Conservation (phyloP, 2,888 invertebrate genomes). For the Noctua janthina region DNA sequence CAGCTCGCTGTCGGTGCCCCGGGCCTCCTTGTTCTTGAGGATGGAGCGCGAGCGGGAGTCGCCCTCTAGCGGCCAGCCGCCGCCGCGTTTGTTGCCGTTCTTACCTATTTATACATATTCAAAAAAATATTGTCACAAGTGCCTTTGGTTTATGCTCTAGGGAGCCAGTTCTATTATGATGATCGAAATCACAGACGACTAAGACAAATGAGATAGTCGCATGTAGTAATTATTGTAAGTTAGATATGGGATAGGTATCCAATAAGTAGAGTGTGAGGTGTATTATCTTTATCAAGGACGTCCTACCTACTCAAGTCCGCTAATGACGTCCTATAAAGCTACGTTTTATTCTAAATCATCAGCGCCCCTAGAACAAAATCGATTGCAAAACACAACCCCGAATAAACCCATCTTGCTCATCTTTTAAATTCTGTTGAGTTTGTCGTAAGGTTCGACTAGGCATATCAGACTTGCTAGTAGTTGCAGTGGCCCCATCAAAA, state of each 20-base stretch:
- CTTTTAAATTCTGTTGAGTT: background rate
- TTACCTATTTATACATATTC: slow-evolving; percentile 79
- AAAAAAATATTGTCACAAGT: background rate
- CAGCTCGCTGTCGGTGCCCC: slow-evolving; percentile 89
- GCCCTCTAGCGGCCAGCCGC: slow-evolving; percentile 85
- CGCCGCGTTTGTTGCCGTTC: slow-evolving; percentile 86
- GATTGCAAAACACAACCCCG: background rate
- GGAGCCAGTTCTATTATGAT: background rate
- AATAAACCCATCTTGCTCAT: background rate
- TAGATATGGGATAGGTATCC: background rate
- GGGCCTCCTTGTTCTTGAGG: slow-evolving; percentile 89
- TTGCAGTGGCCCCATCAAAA: background rate
- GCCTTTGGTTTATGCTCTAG: background rate
- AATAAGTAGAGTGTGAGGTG: background rate
- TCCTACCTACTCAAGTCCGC: background rate
- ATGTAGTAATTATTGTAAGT: background rate
- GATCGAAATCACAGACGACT: background rate
- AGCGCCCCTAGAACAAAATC: background rate
- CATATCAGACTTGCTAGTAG: background rate
- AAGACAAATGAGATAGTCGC: background rate
- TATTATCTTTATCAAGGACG: background rate
- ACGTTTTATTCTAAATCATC: background rate
- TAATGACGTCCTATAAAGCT: background rate
- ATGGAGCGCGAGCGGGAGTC: slow-evolving; percentile 88
- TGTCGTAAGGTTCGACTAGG: background rate